Conservation (phyloP, 2,113 vertebrate genomes). For the Chaenogobius annularis region DNA sequence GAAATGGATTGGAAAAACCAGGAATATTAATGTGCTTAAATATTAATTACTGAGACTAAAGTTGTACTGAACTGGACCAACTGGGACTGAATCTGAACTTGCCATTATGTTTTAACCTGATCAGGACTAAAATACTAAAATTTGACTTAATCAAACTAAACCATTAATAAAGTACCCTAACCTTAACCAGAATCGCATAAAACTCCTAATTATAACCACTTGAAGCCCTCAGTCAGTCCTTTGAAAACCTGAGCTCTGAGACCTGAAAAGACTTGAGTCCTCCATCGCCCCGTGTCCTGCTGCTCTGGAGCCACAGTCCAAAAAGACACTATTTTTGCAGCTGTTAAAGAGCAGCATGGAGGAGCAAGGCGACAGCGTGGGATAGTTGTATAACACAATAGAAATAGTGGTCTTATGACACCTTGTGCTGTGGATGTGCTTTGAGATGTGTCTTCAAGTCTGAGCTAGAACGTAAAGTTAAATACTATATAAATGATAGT, state of each 20-base stretch:
- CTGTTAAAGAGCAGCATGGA: constrained; percentile 56
- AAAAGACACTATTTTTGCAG: constrained; percentile 67
- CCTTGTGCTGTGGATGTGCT: constrained; percentile 24
- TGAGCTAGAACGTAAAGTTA: not conserved
- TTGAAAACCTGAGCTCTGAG: constrained; percentile 25
- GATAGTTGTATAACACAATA: constrained; percentile 46
- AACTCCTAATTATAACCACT: too few species aligned
- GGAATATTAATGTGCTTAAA: too few species aligned
- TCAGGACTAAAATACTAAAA: too few species aligned
- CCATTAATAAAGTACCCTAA: too few species aligned
- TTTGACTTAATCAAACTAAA: too few species aligned
- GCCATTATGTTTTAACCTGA: too few species aligned
- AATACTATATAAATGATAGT: not conserved
- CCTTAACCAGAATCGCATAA: too few species aligned
- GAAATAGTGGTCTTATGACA: constrained; percentile 39
- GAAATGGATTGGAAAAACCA: too few species aligned
- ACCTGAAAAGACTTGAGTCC: constrained; percentile 40
- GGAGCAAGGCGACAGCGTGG: constrained; percentile 40
- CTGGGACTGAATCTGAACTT: too few species aligned
- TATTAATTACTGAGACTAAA: too few species aligned
- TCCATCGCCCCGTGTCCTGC: constrained; percentile 51
- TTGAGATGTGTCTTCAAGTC: constrained; percentile 9
- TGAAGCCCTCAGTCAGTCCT: not conserved
- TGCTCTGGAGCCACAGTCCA: constrained; percentile 25
- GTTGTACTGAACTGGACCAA: too few species aligned